A percentile compares a stretch with the other conserved stretches of the same genome.
Conservation (phyloP, 2,888 invertebrate species). For the Scaptomyza caliginosa region DNA sequence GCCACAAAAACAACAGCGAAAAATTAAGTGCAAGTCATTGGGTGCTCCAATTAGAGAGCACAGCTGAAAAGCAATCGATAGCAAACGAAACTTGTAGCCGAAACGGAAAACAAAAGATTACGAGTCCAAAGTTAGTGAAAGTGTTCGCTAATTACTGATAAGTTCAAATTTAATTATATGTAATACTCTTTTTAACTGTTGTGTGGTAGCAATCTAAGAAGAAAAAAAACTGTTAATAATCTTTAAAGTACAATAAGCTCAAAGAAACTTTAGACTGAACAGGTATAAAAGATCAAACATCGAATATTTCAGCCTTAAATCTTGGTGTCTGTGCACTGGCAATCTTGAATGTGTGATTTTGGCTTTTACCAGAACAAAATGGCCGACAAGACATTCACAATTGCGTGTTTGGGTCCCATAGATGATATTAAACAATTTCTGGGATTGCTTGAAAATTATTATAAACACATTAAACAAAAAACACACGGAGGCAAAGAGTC, state of each 20-base stretch:
- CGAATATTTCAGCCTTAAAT: too few relatives aligned
- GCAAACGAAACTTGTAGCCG: not conserved
- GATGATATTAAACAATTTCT: slow-evolving; percentile 70
- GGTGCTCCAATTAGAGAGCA: slow-evolving; percentile 43
- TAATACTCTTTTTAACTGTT: not conserved
- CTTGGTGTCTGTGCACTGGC: not conserved
- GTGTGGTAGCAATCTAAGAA: not conserved
- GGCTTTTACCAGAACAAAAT: slow-evolving; percentile 43
- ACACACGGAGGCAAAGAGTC: slow-evolving; percentile 33
- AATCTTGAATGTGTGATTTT: not conserved
- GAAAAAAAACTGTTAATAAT: not conserved
- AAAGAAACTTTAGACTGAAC: too few relatives aligned
- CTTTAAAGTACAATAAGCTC: too few relatives aligned
- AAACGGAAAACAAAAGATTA: slow-evolving; percentile 1
- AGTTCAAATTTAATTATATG: not conserved
- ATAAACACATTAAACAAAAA: slow-evolving; percentile 56
- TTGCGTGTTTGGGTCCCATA: slow-evolving; percentile 32
- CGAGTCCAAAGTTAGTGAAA: slow-evolving; percentile 47
- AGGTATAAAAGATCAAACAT: too few relatives aligned
- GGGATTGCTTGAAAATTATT: slow-evolving; percentile 62
- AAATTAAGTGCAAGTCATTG: slow-evolving; percentile 40
- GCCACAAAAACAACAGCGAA: not conserved
- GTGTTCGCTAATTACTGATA: slow-evolving; percentile 41
- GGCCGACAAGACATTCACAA: slow-evolving; percentile 47
- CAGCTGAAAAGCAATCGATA: slow-evolving; percentile 35